Base-by-base conservation (phyloP, 2,888 invertebrate species). In the Cremastinae sp. region DNA sequence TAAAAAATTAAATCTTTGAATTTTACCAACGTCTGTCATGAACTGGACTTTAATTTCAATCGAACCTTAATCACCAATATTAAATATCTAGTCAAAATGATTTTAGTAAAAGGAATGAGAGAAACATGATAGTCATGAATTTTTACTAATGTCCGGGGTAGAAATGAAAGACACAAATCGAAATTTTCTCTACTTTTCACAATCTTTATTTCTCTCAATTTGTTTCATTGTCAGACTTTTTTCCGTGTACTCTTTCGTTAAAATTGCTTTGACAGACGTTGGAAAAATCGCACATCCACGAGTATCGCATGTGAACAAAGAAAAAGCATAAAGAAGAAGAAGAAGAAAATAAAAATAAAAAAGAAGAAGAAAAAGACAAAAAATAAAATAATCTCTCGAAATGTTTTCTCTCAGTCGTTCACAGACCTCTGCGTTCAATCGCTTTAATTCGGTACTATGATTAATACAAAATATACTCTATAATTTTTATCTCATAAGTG, bases 381-480 rank as follows among this genome's bases (percentile, higher is more conserved):
- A 41, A 62, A 37, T 20, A 20, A 58, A 10, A 35, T 35, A 49
- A 53, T 37, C 14, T 22, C 16, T 37, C 55, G 22, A 55, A 45
- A 58, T 64, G 45, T 68, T 58, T 47, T 56, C 55, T 76, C 77
- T 82, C 81, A 81, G 75, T 80, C 79, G 78, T 76, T 66, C 74
- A 74, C 68, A 79, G 79, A 82, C 81, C 82, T 79, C 79, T 80
- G 82, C 79, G 78, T 82, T 82, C 80, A 28, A 80, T 81, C 81
- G 79, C 75, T 82, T 81, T 81, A 81, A 79, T 83, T 83, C 83
- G 80, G 80, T 77, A 80, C 84, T 83, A 82, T 79, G 79, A 85
- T 78, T 85, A 85, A 86, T 87, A 87, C 85, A 87, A 87, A 87
- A 87, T 86, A 87, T 84, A 86, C 80, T 82, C 81, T 82, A 84